Percentiles rank a stretch among this genome's conserved stretches.
Conservation (phyloP, 2,888 invertebrate genomes). For the Arge pagana region DNA sequence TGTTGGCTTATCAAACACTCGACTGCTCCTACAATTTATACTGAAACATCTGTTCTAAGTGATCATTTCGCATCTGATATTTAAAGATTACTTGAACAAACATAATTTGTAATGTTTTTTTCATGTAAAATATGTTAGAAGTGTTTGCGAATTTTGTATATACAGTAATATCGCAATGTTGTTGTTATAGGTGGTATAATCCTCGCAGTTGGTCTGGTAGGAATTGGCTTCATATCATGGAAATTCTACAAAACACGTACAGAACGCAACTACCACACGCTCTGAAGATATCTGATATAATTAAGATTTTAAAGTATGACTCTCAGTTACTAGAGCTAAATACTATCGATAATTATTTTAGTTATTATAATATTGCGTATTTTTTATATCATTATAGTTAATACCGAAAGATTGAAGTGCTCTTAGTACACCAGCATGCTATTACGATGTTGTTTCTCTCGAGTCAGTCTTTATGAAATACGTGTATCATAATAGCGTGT, state of each 20-base stretch:
- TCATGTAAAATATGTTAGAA: neutral
- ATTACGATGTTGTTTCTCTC: conserved; percentile 20
- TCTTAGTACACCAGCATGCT: conserved; percentile 42
- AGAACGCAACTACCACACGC: conserved; percentile 86
- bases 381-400: conserved; percentile 39
- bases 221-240: conserved; percentile 80
- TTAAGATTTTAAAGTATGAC: conserved; percentile 30
- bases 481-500: conserved; percentile 22
- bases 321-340: conserved; percentile 32
- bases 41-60: neutral
- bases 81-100: neutral
- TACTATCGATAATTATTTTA: conserved; percentile 39
- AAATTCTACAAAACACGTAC: conserved; percentile 87
- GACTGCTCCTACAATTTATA: neutral
- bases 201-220: conserved; percentile 76
- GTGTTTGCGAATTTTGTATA: neutral
- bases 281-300: conserved; percentile 64
- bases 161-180: neutral
- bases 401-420: conserved; percentile 38
- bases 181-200: conserved; percentile 76
- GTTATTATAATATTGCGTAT: conserved; percentile 39
- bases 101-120: too few species aligned
- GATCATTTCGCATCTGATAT: neutral
- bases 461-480: conserved; percentile 17
- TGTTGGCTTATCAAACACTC: neutral